A percentile compares a stretch with the other conserved stretches of the same genome.
These are phyloP conservation scores for Scopus umbretta DNA, from an alignment of 2,113 vertebrate genomes.

Conservation along the genomic window DNA sequence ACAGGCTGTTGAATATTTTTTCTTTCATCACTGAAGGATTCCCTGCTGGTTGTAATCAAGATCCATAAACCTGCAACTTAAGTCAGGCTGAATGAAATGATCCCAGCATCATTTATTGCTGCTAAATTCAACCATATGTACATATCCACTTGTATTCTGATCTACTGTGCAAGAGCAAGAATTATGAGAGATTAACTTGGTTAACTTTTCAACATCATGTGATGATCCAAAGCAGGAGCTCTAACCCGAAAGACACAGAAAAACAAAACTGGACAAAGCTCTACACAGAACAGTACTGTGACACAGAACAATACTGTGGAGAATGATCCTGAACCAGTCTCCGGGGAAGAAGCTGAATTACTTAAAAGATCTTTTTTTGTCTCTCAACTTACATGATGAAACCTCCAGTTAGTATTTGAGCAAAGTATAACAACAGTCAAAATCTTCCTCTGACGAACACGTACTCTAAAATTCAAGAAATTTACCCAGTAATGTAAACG, in stretches of 20 bases:
- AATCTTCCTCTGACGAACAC: neutral
- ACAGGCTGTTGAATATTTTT: slow-evolving; percentile 65
- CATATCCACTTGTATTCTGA: slow-evolving; percentile 46
- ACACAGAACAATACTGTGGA: neutral
- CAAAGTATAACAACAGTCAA: neutral
- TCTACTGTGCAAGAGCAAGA: slow-evolving; percentile 4
- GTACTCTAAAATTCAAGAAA: neutral
- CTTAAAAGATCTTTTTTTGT: neutral
- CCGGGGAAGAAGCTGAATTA: neutral
- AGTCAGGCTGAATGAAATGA: slow-evolving; percentile 52
- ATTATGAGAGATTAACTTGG: neutral
- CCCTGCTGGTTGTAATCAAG: slow-evolving; percentile 74
- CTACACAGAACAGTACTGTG: neutral
- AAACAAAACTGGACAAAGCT: neutral
- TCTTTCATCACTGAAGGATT: slow-evolving; percentile 69
- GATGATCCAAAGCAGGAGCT: neutral
- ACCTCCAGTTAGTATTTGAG: neutral
- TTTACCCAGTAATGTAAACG: neutral
- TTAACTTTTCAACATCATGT: neutral
- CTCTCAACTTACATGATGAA: neutral
- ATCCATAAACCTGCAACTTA: slow-evolving; percentile 64
- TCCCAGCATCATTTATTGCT: slow-evolving; percentile 48
- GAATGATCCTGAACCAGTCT: neutral
- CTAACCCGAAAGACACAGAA: neutral
- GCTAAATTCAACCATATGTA: slow-evolving; percentile 52